A percentile compares a stretch with the other conserved stretches of the same genome.
phyloP scores from a whole-genome alignment of 2,797 vertebrate genomes.

The Dipus sagitta region DNA sequence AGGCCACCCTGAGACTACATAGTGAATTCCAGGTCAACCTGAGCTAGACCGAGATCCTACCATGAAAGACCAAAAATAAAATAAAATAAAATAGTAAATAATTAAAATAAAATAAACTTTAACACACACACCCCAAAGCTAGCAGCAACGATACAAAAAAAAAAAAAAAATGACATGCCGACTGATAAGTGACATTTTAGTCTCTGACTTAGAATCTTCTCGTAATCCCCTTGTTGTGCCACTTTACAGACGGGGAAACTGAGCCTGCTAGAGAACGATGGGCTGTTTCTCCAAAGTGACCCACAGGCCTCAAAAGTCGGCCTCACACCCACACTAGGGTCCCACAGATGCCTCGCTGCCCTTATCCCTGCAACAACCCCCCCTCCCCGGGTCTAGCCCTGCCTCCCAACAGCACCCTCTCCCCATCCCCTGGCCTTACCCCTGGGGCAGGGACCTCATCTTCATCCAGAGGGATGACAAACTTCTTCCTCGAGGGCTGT shows the following conservation, averaged over 20 bases:
- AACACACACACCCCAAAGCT: too few species aligned
- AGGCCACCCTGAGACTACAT: too few species aligned
- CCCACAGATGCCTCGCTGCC: neutral
- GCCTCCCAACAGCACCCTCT: neutral
- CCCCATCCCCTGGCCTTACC: constrained; percentile 49
- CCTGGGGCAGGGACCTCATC: constrained; percentile 59
- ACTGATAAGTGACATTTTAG: accelerated
- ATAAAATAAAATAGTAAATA: too few species aligned
- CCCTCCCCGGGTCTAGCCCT: neutral
- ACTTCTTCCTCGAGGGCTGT: constrained; percentile 73
- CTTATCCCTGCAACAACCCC: neutral
- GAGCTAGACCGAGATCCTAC: too few species aligned
- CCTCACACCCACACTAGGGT: neutral
- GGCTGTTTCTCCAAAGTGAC: neutral
- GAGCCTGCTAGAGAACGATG: neutral
- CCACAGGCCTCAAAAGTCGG: neutral
- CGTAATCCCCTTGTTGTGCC: too few species aligned
- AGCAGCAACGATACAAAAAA: neutral
- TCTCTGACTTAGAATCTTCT: neutral
- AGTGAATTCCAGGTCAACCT: too few species aligned
- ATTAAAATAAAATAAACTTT: too few species aligned
- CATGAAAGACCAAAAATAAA: too few species aligned
- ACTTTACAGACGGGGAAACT: constrained; percentile 20
- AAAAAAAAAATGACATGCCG: neutral
- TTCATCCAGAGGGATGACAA: constrained; percentile 73